Base-by-base conservation (phyloP, 2,888 invertebrate genomes). In the Deladenus siricidicola region DNA sequence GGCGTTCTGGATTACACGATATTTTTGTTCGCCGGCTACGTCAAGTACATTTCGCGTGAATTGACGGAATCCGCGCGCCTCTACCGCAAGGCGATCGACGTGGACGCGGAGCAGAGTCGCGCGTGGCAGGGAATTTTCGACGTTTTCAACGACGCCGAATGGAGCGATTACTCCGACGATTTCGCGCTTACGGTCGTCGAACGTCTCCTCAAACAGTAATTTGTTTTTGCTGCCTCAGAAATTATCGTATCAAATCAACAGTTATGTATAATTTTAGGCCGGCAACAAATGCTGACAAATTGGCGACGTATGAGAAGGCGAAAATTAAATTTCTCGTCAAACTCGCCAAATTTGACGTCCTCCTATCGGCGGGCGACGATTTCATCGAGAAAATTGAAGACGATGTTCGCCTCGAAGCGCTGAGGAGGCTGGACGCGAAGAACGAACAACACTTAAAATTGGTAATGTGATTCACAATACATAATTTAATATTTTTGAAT, bases 51-150 rank as follows among this genome's bases (percentile, higher is more conserved):
- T 4, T 19, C 34, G 1, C 29, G 23, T n/a, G 34, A 34, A 6
- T 39, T 53, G 4, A n/a, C 21, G 1, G 42, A 30, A 14, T 17
- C 53, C 1, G 53, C 42, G 3, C 19, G 6, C 8, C 21, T 34
- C 19, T 53, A 39, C n/a, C 17, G 53, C 10, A 53, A 34, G 39
- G 53, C 53, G 2, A 53, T 53, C n/a, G 53, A 53, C 24, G 1
- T 21, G n/a, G 30, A n/a, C 6, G n/a, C 30, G 17, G 39, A 4
- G 3, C 30, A 29, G 39, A 30, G 28, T 39, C 30, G n/a, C 6
- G 53, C 53, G 6, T 53, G 53, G 53, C 53, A 53, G n/a, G 53
- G 53, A n/a, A 8, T 53, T 17, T 53, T 19, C 53, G 24, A 53
- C 23, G 42, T 39, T 1, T 34, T 34, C 34, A 53, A 23, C 19